Conservation (phyloP, 2,113 vertebrate genomes). For the Cynoglossus semilaevis region DNA sequence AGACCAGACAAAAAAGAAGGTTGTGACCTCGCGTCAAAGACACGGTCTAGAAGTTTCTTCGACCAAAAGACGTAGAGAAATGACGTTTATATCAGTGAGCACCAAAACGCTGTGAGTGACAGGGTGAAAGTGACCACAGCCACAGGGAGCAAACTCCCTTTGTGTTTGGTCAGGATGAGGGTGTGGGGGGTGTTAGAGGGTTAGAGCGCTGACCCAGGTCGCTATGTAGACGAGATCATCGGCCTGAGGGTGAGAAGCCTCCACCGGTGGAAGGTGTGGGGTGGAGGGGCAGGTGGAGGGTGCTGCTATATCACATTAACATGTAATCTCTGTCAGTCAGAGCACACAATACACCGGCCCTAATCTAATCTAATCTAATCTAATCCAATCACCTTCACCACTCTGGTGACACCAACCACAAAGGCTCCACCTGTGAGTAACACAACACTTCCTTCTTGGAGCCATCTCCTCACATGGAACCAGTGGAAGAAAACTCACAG, state of each 20-base stretch:
- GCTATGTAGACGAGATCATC: slow-evolving; percentile 37
- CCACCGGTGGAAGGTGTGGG: neutral
- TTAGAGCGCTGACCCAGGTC: slow-evolving; percentile 48
- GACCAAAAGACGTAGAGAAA: no score
- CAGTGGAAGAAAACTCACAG: no score
- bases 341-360: neutral
- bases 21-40: no score
- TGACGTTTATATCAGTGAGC: neutral
- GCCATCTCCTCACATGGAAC: no score
- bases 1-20: no score
- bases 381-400: slow-evolving; percentile 51
- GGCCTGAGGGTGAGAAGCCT: slow-evolving; percentile 30
- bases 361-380: slow-evolving; percentile 6
- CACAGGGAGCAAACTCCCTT: slow-evolving; percentile 57
- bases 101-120: slow-evolving; percentile 62
- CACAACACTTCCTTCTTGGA: neutral
- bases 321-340: slow-evolving; percentile 12
- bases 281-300: neutral
- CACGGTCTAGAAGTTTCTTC: no score
- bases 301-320: slow-evolving; percentile 3
- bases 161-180: slow-evolving; percentile 64
- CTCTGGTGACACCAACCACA: slow-evolving; percentile 6
- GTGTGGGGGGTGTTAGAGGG: no score
- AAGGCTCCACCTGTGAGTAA: slow-evolving; percentile 46
- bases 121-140: slow-evolving; percentile 71